Evolutionary conservation across 2,888 invertebrate genomes (phyloP), one percentile per base, ranked within the genome.

Genomic region (Latrodectus elegans): DNA sequence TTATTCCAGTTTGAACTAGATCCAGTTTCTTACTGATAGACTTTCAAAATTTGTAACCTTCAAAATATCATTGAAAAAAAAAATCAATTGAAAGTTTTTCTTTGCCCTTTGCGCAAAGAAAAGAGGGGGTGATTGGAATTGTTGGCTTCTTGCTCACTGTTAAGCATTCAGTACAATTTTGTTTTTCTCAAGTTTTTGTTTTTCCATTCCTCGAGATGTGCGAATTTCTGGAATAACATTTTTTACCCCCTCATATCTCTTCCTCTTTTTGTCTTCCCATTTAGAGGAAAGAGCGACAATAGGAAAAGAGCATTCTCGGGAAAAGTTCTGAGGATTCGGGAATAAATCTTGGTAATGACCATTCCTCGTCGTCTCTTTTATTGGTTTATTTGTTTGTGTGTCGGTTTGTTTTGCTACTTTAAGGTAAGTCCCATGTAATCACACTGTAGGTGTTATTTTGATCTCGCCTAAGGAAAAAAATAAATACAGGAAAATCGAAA

Each of bases 281-380:
- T 75, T 75, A 75, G 26, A 75, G 49, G 26, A 68, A 68, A 17
- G 17, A n/a, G 68, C 68, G 77, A 77, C 77, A 77, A 77, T 77
- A 68, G 77, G 53, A 11, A 68, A 22, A 77, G 68, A 68, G 52
- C 77, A 68, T 68, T 77, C 68, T 38, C 68, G 22, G 26, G 68
- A 68, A 51, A 77, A 68, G 68, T 53, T 52, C 22, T 8, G 68
- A 77, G 52, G 68, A 77, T 77, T 53, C 68, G 53, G 67, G 68
- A 77, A 77, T 77, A 77, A 77, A 77, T 77, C 77, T 77, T 26
- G 26, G 77, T 77, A 77, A 77, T 77, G 77, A 52, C 77, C 68
- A 26, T 14, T 65, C 12, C 51, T 51, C 26, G 49, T 51, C 17
- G 17, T 64, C 9, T 15, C 11, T 67, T 49, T 71, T 68, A 22